These are phyloP conservation scores for Heliconius himera DNA, from an alignment of 1,140 invertebrate genomes.

Conservation along the genomic window DNA sequence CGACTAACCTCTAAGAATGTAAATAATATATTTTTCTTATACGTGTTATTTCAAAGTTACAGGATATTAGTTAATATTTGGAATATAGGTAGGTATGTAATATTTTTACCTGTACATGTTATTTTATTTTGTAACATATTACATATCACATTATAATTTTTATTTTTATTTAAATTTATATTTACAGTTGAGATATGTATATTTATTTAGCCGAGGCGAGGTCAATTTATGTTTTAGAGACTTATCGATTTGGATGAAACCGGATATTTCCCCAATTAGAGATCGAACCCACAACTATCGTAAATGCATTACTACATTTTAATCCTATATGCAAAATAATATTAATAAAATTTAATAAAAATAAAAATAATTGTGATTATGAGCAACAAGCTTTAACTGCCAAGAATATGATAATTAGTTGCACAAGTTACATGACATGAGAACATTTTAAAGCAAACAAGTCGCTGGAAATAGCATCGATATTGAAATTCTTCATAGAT, in stretches of 20 bases:
- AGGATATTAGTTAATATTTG: too few relatives aligned
- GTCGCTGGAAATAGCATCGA: not conserved
- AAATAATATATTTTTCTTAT: too few relatives aligned
- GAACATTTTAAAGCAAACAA: not conserved
- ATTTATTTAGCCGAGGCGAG: too few relatives aligned
- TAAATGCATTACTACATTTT: not conserved
- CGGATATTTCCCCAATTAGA: not conserved
- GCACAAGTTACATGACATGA: slow-evolving; percentile 10
- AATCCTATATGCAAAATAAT: not conserved
- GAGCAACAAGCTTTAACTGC: not conserved
- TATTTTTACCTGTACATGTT: too few relatives aligned
- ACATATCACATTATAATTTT: not conserved
- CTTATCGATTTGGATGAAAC: too few relatives aligned
- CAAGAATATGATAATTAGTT: slow-evolving; percentile 7
- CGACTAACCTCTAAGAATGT: too few relatives aligned
- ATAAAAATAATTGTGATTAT: not conserved
- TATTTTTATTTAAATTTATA: not conserved
- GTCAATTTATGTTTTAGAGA: too few relatives aligned
- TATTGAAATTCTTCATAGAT: not conserved
- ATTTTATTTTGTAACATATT: too few relatives aligned
- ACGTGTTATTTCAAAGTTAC: too few relatives aligned
- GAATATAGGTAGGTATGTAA: too few relatives aligned
- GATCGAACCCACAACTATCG: not conserved
- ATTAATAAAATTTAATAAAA: not conserved
- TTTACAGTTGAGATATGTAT: too few relatives aligned